Evolutionary conservation across 2,888 invertebrate species (phyloP).

Genomic region (Pollenia griseotomentosa): DNA sequence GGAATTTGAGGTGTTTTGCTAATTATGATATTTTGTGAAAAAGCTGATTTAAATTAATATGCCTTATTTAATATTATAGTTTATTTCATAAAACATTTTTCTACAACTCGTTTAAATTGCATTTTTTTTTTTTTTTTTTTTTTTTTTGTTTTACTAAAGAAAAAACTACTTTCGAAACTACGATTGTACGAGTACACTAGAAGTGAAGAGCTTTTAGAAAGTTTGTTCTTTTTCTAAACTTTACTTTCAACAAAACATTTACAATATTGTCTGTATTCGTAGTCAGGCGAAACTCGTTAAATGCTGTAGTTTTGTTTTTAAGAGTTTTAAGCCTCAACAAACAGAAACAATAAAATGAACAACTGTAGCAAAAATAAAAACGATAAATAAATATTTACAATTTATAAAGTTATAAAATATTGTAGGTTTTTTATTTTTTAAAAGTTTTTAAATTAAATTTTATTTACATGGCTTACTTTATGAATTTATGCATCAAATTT

Average conservation of each 20-base stretch:
- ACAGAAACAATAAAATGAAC: neutral
- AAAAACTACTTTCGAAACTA: conserved; percentile 38
- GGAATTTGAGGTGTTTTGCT: conserved; percentile 41
- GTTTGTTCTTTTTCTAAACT: conserved; percentile 7
- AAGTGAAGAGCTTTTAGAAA: neutral
- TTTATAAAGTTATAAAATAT: conserved; percentile 54
- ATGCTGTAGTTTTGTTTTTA: conserved; percentile 16
- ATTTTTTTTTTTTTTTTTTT: neutral
- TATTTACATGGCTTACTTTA: conserved; percentile 49
- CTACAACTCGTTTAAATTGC: conserved; percentile 1
- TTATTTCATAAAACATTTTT: conserved; percentile 7
- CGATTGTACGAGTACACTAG: neutral
- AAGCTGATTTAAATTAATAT: conserved; percentile 59
- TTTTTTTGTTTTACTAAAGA: conserved; percentile 11
- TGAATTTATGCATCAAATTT: neutral
- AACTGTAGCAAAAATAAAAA: neutral
- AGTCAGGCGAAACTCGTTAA: conserved; percentile 37
- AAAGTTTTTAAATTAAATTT: conserved; percentile 40
- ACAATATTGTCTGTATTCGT: conserved; percentile 24
- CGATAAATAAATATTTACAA: conserved; percentile 52
- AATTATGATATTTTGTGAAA: conserved; percentile 61
- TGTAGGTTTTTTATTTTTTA: conserved; percentile 55
- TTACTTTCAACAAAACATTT: conserved; percentile 16
- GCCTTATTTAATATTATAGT: neutral
- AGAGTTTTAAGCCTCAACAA: conserved; percentile 23